These are phyloP conservation scores for Zygaena filipendulae DNA, from an alignment of 2,888 invertebrate species.

Conservation along the genomic window DNA sequence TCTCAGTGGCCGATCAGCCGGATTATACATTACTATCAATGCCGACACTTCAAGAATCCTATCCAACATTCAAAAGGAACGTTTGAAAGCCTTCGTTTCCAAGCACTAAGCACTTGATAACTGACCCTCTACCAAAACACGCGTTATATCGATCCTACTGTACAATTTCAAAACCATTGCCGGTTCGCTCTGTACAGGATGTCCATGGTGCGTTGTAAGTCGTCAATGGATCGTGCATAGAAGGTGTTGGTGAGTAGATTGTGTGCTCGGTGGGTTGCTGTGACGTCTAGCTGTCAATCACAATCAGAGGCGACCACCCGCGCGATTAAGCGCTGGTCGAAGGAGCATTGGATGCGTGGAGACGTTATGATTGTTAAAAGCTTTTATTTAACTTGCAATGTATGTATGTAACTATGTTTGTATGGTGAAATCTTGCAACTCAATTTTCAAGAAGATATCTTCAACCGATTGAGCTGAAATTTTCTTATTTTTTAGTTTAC, in stretches of 20 bases:
- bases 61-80: conserved; percentile 31
- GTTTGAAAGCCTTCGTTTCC: conserved; percentile 28
- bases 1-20: conserved; percentile 20
- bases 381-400: too few relatives aligned
- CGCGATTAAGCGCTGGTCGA: conserved; percentile 45
- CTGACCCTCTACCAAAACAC: conserved; percentile 9
- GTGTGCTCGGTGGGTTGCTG: conserved; percentile 27
- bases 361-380: too few relatives aligned
- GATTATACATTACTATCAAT: conserved; percentile 19
- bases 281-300: conserved; percentile 62
- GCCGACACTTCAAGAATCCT: conserved; percentile 24
- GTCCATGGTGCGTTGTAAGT: too few relatives aligned
- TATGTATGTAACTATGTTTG: too few relatives aligned
- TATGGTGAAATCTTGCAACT: too few relatives aligned
- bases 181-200: too few relatives aligned
- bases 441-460: too few relatives aligned
- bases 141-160: conserved; percentile 12
- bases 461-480: too few relatives aligned
- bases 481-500: too few relatives aligned
- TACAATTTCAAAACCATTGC: conserved; percentile 18
- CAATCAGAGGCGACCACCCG: conserved; percentile 64
- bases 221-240: too few relatives aligned
- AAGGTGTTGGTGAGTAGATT: conserved; percentile 14
- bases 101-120: conserved; percentile 26
- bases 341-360: conserved; percentile 26